A percentile compares a stretch with the other conserved stretches of the same genome.
phyloP scores from a whole-genome alignment of 1,140 invertebrate species.

The Parasteatoda tepidariorum region DNA sequence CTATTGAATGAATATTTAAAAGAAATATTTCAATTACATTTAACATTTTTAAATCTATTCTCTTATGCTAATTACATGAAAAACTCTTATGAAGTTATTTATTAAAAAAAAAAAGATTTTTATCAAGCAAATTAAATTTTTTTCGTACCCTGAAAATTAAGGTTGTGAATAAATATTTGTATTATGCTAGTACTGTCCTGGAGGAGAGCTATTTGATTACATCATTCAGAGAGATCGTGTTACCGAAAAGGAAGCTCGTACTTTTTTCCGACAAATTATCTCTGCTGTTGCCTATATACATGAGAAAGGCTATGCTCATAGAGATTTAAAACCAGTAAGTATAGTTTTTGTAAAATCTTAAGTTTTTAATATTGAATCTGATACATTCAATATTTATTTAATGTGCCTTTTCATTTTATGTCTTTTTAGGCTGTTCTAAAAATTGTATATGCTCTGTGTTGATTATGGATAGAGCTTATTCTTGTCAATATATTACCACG shows the following conservation, averaged over 20 bases:
- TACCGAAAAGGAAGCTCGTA: conserved; percentile 77
- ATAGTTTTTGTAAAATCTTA: background rate
- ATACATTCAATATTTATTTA: too few species aligned
- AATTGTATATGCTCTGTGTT: too few species aligned
- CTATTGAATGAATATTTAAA: too few species aligned
- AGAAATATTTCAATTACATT: too few species aligned
- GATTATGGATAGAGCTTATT: too few species aligned
- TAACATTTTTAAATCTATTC: conserved; percentile 9
- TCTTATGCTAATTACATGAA: conserved; percentile 24
- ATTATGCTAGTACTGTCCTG: conserved; percentile 83
- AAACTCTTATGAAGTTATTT: conserved; percentile 11
- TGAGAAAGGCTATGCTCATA: conserved; percentile 79
- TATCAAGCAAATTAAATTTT: too few species aligned
- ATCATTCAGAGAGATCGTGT: conserved; percentile 81
- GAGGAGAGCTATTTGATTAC: conserved; percentile 88
- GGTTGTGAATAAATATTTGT: too few species aligned
- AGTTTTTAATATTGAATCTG: background rate
- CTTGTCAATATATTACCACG: too few species aligned
- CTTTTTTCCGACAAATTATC: conserved; percentile 83
- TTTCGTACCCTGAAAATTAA: too few species aligned
- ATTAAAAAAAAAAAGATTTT: too few species aligned
- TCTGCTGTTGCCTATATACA: conserved; percentile 83
- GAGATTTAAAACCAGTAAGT: conserved; percentile 85
- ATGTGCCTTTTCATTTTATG: too few species aligned
- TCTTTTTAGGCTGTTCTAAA: too few species aligned